A percentile compares a stretch with the other conserved stretches of the same genome.
Conservation (phyloP, 2,888 invertebrate genomes). For the Norana najaformis region DNA sequence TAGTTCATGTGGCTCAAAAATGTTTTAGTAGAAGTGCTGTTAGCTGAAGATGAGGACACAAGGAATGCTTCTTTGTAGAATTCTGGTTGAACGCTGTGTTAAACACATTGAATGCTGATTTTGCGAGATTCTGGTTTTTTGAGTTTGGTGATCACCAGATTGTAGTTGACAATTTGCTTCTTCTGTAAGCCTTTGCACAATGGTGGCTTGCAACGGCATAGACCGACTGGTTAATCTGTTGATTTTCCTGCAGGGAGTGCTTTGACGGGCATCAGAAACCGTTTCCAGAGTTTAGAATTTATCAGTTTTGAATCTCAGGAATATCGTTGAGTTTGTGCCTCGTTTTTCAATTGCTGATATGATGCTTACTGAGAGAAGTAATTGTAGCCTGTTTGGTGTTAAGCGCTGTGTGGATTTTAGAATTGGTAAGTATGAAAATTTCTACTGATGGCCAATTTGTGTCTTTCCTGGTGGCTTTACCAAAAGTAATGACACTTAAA, state of each 20-base stretch:
- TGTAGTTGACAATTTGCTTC: background rate
- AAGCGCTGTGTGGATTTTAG: too few species aligned
- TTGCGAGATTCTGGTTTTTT: background rate
- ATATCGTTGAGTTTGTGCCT: background rate
- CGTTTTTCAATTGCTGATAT: background rate
- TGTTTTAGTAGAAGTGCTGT: background rate
- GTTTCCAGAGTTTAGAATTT: background rate
- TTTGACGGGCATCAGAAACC: background rate
- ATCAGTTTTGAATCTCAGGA: background rate
- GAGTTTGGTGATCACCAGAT: background rate
- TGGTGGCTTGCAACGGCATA: background rate
- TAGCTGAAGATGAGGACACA: background rate
- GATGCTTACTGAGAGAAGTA: background rate
- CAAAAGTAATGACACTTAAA: too few species aligned
- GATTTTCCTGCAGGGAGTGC: background rate
- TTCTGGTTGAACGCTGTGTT: background rate
- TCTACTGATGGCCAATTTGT: background rate
- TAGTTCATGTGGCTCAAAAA: background rate
- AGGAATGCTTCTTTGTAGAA: background rate
- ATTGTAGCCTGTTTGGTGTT: background rate
- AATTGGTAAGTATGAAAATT: background rate
- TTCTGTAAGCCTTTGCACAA: background rate
- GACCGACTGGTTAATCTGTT: background rate
- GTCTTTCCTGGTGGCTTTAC: background rate
- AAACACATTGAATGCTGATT: background rate